Base-by-base conservation (phyloP, 1,140 invertebrate genomes). In the Agrilus planipennis region DNA sequence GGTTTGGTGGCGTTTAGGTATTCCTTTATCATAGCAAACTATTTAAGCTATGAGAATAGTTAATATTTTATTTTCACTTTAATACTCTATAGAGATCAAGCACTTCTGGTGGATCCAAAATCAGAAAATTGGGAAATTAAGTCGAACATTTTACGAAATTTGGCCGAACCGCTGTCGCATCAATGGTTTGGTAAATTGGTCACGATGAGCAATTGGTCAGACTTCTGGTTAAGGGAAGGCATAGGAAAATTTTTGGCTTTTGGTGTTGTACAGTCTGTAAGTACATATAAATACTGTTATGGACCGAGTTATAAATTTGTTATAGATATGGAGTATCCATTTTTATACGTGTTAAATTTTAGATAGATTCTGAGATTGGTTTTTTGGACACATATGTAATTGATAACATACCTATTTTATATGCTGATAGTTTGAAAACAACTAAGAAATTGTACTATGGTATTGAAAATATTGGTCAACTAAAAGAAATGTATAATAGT, bases 151-250 rank as follows among this genome's bases (percentile, higher is more conserved):
- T 55, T 59, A 32, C 51, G 46, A 2, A 50, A 45, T 28, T 44
- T 59, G 4, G 49, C 52, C 1, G 50, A 52, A 15, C 48, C 52
- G 54, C 52, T 81, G 5, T 70, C 76, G 2, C 83, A 87, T 52
- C 69, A 73, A 59, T 79, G 76, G 76, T 77, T 79, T 52, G 77
- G 77, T 3, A 77, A 80, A 53, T 51, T 76, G 14, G 68, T 79
- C 0, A 75, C 76, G 0, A 73, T 73, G 32, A 55, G 65, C 45
- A 78, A 75, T 75, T 79, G 75, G 75, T 61, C 65, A 6, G 75
- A 77, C 50, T 54, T 83, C 0, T 84, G 81, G 81, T 59, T 84
- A 1, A 82, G 75, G 51, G 79, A 84, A 60, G 79, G 69, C 6
- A 80, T 84, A 51, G 78, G 78, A 5, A 71, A 47, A 11, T 52